A percentile compares a stretch with the other conserved stretches of the same genome.
These are phyloP conservation scores for Oxystoma pomonae DNA, from an alignment of 2,888 invertebrate species.

Conservation along the genomic window DNA sequence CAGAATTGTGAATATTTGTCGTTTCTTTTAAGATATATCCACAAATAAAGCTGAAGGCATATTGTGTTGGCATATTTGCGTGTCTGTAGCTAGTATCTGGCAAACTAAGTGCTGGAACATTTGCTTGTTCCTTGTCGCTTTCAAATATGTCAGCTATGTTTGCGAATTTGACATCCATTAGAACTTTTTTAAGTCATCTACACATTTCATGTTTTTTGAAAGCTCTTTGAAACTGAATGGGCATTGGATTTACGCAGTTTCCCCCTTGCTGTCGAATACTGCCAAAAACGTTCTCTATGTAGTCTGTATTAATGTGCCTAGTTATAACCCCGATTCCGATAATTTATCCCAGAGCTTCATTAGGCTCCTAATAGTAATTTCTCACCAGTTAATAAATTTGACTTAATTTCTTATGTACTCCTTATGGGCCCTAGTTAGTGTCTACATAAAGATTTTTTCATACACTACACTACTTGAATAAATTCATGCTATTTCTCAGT, in stretches of 20 bases:
- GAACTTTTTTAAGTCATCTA: not conserved
- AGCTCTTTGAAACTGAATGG: not conserved
- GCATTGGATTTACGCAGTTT: not conserved
- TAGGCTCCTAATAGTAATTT: not conserved
- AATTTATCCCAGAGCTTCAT: not conserved
- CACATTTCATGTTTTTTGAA: not conserved
- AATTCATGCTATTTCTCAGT: no score
- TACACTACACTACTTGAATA: no score
- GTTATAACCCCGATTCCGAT: not conserved
- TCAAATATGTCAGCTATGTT: not conserved
- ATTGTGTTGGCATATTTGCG: not conserved
- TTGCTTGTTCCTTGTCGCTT: not conserved
- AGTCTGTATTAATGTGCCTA: not conserved
- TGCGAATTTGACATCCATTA: not conserved
- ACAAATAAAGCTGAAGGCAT: not conserved
- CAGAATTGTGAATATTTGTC: no score
- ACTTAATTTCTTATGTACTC: no score
- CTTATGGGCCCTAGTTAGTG: no score
- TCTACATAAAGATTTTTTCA: no score
- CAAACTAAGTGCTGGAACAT: not conserved
- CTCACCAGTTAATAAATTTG: no score
- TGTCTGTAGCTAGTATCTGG: no score
- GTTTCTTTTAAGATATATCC: no score
- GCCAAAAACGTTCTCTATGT: not conserved
- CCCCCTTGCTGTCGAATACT: not conserved